Conservation (phyloP, 2,797 vertebrate species). For the Lepus oiostolus region DNA sequence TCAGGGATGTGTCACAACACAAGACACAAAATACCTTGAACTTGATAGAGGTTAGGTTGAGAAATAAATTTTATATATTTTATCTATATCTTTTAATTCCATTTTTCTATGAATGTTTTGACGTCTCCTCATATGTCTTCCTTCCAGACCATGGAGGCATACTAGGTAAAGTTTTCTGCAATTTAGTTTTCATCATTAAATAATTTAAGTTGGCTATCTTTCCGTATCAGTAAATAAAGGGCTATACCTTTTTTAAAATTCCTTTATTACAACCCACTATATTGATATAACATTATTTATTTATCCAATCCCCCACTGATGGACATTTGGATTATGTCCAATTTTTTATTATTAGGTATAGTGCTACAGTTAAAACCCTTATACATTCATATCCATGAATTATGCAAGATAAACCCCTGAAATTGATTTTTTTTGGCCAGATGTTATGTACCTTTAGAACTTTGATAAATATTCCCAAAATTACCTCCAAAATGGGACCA, state of each 20-base stretch:
- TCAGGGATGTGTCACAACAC: too few species aligned
- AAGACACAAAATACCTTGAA: too few species aligned
- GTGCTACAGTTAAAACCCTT: background rate
- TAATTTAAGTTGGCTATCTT: slow-evolving; percentile 65
- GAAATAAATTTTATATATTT: too few species aligned
- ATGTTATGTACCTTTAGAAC: slow-evolving; percentile 11
- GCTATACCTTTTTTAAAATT: slow-evolving; percentile 20
- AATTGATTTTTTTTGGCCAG: slow-evolving; percentile 25
- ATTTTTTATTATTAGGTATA: slow-evolving; percentile 44
- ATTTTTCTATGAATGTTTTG: too few species aligned
- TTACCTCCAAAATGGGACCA: slow-evolving; percentile 23
- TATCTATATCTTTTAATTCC: too few species aligned
- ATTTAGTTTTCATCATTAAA: slow-evolving; percentile 51
- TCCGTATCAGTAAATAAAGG: slow-evolving; percentile 33
- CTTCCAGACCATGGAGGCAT: slow-evolving; percentile 32
- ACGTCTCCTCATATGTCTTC: background rate
- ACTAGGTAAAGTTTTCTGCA: background rate
- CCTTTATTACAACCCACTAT: background rate
- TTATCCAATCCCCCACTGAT: background rate
- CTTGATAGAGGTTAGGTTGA: too few species aligned
- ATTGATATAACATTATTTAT: slow-evolving; percentile 61
- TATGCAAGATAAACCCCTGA: background rate
- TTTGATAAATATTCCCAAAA: slow-evolving; percentile 46
- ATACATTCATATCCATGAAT: slow-evolving; percentile 5
- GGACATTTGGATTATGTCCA: slow-evolving; percentile 65